phyloP scores from a whole-genome alignment of 2,797 vertebrate species.

The Euthynnus affinis region DNA sequence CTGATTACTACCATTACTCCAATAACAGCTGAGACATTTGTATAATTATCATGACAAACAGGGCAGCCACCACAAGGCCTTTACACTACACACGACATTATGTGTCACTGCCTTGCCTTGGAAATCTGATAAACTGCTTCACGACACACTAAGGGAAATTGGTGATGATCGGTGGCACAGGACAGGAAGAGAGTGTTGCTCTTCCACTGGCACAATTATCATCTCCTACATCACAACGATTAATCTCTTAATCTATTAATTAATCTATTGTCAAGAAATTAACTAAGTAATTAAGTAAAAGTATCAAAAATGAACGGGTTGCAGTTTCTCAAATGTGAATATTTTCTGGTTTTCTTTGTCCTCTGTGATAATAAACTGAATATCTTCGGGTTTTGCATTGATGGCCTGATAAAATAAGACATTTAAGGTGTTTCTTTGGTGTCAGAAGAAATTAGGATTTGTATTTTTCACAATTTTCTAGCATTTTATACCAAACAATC shows the following conservation, averaged over 20 bases:
- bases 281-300: not conserved
- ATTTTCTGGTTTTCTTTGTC: not conserved
- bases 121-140: constrained; percentile 18
- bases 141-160: constrained; percentile 5
- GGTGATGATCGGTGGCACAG: not conserved
- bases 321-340: not conserved
- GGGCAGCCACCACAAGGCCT: not conserved
- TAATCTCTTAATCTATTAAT: constrained; percentile 7
- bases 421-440: not conserved
- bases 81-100: constrained; percentile 6
- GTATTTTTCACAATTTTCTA: constrained; percentile 4
- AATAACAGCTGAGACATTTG: constrained; percentile 31
- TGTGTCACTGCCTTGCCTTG: constrained; percentile 4
- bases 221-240: not conserved
- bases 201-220: not conserved
- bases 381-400: not conserved
- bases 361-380: not conserved
- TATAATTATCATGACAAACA: constrained; percentile 46
- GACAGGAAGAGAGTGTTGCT: not conserved
- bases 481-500: not conserved
- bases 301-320: not conserved
- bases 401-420: not conserved
- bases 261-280: constrained; percentile 11
- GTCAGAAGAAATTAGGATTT: not conserved
- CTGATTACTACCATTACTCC: constrained; percentile 31